Evolutionary conservation across 2,797 vertebrate species (phyloP).

Genomic region (Catharus ustulatus): DNA sequence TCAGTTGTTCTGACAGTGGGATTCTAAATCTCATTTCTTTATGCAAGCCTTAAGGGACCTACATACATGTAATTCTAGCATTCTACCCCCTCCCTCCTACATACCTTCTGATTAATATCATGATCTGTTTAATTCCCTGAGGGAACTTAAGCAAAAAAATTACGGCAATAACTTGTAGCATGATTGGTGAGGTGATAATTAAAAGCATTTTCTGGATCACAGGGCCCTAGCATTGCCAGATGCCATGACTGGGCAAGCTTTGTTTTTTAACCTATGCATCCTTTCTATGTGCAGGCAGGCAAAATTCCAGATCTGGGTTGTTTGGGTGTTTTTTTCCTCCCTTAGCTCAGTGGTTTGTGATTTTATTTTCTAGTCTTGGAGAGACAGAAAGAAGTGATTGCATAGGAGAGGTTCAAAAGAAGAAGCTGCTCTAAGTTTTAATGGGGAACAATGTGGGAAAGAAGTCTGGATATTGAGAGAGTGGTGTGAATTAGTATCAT

Average conservation of each 20-base stretch:
- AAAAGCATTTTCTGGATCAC: constrained; percentile 69
- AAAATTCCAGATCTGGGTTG: neutral
- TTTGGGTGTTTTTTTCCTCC: neutral
- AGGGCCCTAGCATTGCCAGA: constrained; percentile 25
- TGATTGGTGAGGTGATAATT: constrained; percentile 74
- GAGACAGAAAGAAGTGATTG: neutral
- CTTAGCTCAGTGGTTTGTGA: neutral
- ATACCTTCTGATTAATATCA: constrained; percentile 62
- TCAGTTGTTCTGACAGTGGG: constrained; percentile 4
- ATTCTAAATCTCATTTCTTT: constrained; percentile 24
- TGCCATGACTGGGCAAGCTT: constrained; percentile 11
- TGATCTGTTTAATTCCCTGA: constrained; percentile 48
- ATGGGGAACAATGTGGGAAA: neutral
- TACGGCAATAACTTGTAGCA: constrained; percentile 54
- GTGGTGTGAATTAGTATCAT: neutral
- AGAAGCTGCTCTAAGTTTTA: neutral
- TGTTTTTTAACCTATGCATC: constrained; percentile 13
- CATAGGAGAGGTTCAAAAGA: neutral
- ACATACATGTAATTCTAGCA: constrained; percentile 42
- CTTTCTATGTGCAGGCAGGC: neutral
- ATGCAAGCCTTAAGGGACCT: constrained; percentile 43
- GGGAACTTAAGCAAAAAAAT: constrained; percentile 52
- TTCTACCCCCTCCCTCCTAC: constrained; percentile 49
- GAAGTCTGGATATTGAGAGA: neutral
- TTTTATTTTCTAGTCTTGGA: constrained; percentile 1